Evolutionary conservation across 1,140 invertebrate genomes (phyloP).

Genomic region (Eurosta solidaginis): DNA sequence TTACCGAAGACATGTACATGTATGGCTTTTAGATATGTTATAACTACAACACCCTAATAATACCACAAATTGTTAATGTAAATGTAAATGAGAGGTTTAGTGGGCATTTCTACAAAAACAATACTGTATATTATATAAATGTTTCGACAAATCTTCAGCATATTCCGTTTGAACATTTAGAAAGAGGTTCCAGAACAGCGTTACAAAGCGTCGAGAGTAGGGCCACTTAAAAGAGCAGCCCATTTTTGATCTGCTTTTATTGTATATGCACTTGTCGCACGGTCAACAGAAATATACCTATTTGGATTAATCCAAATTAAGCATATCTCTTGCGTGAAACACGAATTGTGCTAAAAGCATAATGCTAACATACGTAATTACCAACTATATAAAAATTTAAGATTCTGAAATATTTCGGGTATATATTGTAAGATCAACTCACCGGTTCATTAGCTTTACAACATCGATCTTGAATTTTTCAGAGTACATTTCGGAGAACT

Average conservation of each 20-base stretch:
- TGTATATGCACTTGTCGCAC: slow-evolving; percentile 52
- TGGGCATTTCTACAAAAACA: too few species aligned
- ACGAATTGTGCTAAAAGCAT: slow-evolving; percentile 59
- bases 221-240: background rate
- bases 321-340: slow-evolving; percentile 46
- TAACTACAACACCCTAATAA: too few species aligned
- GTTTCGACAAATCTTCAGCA: slow-evolving; percentile 53
- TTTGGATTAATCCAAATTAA: background rate
- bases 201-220: slow-evolving; percentile 46
- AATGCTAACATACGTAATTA: background rate
- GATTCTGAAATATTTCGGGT: too few species aligned
- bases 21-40: too few species aligned
- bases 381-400: background rate
- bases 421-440: slow-evolving; percentile 59
- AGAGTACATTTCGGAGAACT: slow-evolving; percentile 99
- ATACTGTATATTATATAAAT: slow-evolving; percentile 12
- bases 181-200: slow-evolving; percentile 67
- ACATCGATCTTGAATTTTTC: slow-evolving; percentile 98
- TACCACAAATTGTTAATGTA: too few species aligned
- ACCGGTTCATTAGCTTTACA: slow-evolving; percentile 93
- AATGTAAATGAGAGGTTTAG: too few species aligned
- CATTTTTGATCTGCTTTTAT: slow-evolving; percentile 56
- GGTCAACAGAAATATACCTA: slow-evolving; percentile 44
- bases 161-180: slow-evolving; percentile 64
- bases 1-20: too few species aligned